Conservation (phyloP, 1,140 invertebrate genomes). For the Bradynema listronoti region DNA sequence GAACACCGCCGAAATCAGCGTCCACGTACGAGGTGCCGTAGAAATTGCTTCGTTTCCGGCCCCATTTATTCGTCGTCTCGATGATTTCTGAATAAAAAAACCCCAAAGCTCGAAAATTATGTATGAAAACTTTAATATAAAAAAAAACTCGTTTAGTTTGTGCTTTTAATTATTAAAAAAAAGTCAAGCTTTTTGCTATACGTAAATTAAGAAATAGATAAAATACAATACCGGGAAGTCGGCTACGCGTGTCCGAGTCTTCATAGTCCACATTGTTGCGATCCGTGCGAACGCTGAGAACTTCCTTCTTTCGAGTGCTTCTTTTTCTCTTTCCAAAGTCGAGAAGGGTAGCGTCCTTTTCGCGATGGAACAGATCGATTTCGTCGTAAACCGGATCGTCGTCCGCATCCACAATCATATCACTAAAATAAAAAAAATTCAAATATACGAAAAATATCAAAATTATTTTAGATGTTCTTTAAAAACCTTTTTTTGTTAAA, state of each 20-base stretch:
- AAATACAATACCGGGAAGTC: background rate
- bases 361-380: slow-evolving; percentile 13
- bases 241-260: background rate
- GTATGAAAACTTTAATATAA: background rate
- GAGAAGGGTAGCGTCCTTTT: slow-evolving; percentile 13
- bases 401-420: background rate
- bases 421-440: too few species aligned
- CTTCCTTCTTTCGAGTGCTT: slow-evolving; percentile 21
- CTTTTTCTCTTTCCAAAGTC: slow-evolving; percentile 13
- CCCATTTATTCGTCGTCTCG: slow-evolving; percentile 27
- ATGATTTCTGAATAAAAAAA: too few species aligned
- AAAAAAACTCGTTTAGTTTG: background rate
- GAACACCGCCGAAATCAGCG: slow-evolving; percentile 27
- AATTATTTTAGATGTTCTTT: too few species aligned
- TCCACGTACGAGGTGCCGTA: slow-evolving; percentile 40
- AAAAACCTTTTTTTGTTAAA: too few species aligned
- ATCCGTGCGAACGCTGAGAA: slow-evolving; percentile 20
- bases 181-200: background rate
- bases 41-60: slow-evolving; percentile 17
- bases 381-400: slow-evolving; percentile 24
- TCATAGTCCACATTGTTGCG: slow-evolving; percentile 9
- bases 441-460: slow-evolving; percentile 3
- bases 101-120: slow-evolving; percentile 2
- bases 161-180: background rate
- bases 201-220: background rate